These are phyloP conservation scores for Erythrolamprus reginae DNA, from an alignment of 2,113 vertebrate species.

Conservation along the genomic window DNA sequence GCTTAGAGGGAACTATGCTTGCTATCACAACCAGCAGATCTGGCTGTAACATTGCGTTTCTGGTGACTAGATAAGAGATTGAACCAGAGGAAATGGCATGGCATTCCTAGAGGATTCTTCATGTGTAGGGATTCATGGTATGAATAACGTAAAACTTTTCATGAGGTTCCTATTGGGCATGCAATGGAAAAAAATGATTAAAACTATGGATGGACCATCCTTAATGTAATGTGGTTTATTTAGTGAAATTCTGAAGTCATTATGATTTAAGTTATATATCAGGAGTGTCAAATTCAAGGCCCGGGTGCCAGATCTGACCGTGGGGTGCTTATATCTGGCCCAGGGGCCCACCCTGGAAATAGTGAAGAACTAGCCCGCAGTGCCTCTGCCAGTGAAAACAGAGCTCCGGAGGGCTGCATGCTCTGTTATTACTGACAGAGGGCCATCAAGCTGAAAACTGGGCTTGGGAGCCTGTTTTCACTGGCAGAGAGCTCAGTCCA, in stretches of 20 bases:
- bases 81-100: not conserved
- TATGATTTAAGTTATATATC: not conserved
- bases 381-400: too few species aligned
- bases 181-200: not conserved
- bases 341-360: too few species aligned
- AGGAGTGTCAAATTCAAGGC: too few species aligned
- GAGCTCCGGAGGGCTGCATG: too few species aligned
- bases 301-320: too few species aligned
- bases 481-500: too few species aligned
- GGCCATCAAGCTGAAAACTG: too few species aligned
- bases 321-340: too few species aligned
- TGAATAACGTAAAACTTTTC: not conserved
- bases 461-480: too few species aligned
- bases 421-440: too few species aligned
- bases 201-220: not conserved
- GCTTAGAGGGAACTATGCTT: too few species aligned
- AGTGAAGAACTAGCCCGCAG: too few species aligned
- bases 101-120: not conserved
- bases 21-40: not conserved
- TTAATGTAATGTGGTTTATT: not conserved
- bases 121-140: not conserved
- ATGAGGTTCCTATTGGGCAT: not conserved
- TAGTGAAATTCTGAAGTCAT: not conserved
- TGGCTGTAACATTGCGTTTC: not conserved
- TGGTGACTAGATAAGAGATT: not conserved